Evolutionary conservation across 2,888 invertebrate genomes (phyloP), one percentile per base, ranked within the genome.

Genomic region (Digitonthophagus gazella): DNA sequence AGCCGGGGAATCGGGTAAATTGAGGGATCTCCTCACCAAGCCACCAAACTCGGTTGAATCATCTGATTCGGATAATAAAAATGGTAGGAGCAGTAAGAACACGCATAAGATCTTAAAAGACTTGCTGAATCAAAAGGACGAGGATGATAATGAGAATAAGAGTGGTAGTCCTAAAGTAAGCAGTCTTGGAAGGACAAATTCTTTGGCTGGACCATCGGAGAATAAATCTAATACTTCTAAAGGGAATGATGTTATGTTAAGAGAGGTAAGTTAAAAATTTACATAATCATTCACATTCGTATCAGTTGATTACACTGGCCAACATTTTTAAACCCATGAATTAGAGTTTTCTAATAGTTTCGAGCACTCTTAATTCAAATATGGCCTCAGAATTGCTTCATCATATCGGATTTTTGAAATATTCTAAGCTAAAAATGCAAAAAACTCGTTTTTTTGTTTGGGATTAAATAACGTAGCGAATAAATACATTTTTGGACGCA

Each of bases 111-210:
- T 88, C 79, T 80, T 88, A 73, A 88, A 87, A 76, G 87, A 86
- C 71, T 80, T 91, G 78, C 83, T 91, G 73, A 90, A 90, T 77
- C 88, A 89, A 78, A 88, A 87, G 67, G 91, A 91, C 75, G 88
- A 88, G 66, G 88, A 87, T 64, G 86, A 84, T 71, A 82, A 83
- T 80, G 84, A 86, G 69, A 83, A 78, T 73, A 44, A 44, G 11
- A 79, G 81, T 71, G 73, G 83, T 77, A 83, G 82, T 76, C 78
- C 86, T 69, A 78, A 84, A 75, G 81, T 65, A 58, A 58, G 64
- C 14, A 56, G 16, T 20, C 16, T 67, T 74, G 14, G 66, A 72
- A 11, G 67, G 76, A 71, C 73, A 85, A 82, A 78, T 71, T 71
- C 85, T 80, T 75, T 84, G 81, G 72, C 85, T 83, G 73, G 82